Conservation (phyloP, 1,140 invertebrate species). For the Anastrepha obliqua region DNA sequence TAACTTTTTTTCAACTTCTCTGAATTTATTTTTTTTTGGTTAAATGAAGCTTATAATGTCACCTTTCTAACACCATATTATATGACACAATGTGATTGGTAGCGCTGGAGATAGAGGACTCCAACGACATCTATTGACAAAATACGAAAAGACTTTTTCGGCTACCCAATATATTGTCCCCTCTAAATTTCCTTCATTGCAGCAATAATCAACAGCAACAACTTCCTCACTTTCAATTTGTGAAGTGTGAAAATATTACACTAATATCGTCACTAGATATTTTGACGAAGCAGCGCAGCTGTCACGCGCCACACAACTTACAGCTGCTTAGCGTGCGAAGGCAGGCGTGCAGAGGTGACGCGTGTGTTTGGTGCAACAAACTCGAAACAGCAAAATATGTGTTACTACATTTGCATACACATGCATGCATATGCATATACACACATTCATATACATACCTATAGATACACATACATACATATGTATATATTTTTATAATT, state of each 20-base stretch:
- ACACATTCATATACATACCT: neutral
- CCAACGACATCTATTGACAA: no score
- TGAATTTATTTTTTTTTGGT: no score
- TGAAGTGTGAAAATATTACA: conserved; percentile 18
- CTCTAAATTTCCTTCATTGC: neutral
- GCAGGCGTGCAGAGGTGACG: neutral
- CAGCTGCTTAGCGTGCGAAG: neutral
- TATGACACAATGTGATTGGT: no score
- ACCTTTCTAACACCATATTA: no score
- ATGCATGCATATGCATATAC: neutral
- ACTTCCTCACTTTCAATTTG: neutral
- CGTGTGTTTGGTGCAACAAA: neutral
- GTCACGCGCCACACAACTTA: neutral
- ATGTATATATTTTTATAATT: neutral
- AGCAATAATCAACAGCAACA: neutral
- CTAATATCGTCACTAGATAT: conserved; percentile 23
- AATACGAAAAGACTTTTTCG: no score
- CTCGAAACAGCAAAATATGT: neutral
- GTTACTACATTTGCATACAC: neutral
- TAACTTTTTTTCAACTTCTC: no score
- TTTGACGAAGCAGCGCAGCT: conserved; percentile 29
- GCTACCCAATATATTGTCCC: no score
- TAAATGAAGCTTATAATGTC: no score
- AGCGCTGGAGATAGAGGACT: no score
- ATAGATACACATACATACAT: neutral